Evolutionary conservation across 2,113 vertebrate species (phyloP), one percentile per base, ranked within the genome.

Genomic region (Pyrgilauda ruficollis): DNA sequence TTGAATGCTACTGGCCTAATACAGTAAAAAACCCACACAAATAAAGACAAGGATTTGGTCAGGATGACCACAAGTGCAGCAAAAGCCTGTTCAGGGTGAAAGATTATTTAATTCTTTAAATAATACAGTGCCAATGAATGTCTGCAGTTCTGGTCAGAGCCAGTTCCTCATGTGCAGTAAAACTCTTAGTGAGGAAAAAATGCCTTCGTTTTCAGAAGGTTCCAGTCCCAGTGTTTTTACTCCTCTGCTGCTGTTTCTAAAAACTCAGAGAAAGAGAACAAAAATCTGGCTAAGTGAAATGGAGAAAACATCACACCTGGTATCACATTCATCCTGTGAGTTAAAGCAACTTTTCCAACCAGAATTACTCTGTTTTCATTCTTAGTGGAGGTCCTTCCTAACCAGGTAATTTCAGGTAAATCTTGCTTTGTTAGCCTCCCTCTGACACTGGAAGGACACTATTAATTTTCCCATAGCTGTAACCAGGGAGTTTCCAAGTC

Each of bases 61-160:
- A 56, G 50, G 92, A 95, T 68, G 88, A 73, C 92, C 85, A 78
- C 80, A 93, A 90, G 49, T 7, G 89, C 46, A 89, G 82, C 52
- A 91, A 91, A 92, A 39, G 52, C 31, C 39, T 47, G 47, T 22
- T 81, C 47, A 59, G 52, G 31, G 33, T 33, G 30, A 74, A 83
- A 80, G 31, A 86, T n/a, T n/a, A n/a, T n/a, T 87, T 66, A 35
- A 39, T 72, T 94, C 73, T 92, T 78, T 37, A 75, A 92, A 93
- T 88, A 87, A 86, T 62, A 70, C 44, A 43, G 41, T 10, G 33
- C 37, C 3, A 1, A 11, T 61, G 49, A 72, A 56, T 9, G 26
- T 28, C 90, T 87, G 73, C 73, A 92, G 4, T 75, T 84, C 90
- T 90, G 88, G 83, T 33, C 81, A 90, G 49, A 92, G 56, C 39